A percentile compares a stretch with the other conserved stretches of the same genome.
Evolutionary conservation across 23 tunicate genomes (phyloP).

Genomic region (Oikopleura vanhoeffeni): DNA sequence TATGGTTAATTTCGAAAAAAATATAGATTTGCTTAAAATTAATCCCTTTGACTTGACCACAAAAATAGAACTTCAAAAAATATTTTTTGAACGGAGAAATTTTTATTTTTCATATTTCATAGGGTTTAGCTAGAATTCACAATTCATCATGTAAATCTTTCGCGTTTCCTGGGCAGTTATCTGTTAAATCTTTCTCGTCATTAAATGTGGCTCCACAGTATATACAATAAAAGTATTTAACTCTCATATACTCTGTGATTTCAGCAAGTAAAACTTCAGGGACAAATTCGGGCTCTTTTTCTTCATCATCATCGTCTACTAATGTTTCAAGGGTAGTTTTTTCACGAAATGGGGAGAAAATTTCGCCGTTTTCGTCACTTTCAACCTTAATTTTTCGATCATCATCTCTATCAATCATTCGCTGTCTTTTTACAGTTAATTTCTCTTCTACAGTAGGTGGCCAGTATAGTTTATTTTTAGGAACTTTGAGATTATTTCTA

Average conservation of each 20-base stretch:
- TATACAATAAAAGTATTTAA: not conserved
- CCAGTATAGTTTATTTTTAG: not conserved
- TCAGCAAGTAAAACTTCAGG: not conserved
- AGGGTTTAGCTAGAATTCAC: too few species aligned
- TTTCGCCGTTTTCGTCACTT: not conserved
- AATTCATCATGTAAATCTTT: not conserved
- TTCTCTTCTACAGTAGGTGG: not conserved
- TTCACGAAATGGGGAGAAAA: too few species aligned
- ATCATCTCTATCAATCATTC: not conserved
- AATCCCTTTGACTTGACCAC: too few species aligned
- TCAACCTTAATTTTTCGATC: too few species aligned
- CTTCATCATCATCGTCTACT: not conserved
- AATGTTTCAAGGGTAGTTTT: not conserved
- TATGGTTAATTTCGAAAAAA: too few species aligned
- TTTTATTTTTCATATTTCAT: too few species aligned
- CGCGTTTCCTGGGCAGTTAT: not conserved
- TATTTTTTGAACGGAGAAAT: too few species aligned
- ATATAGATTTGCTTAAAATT: too few species aligned
- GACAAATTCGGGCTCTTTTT: not conserved
- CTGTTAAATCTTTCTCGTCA: not conserved
- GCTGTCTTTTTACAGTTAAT: not conserved
- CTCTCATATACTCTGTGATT: not conserved
- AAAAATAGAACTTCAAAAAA: too few species aligned
- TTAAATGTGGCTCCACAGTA: not conserved
- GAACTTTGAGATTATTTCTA: not conserved